Base-by-base conservation (phyloP, 2,888 invertebrate genomes). In the Pristionchus japonicus region DNA sequence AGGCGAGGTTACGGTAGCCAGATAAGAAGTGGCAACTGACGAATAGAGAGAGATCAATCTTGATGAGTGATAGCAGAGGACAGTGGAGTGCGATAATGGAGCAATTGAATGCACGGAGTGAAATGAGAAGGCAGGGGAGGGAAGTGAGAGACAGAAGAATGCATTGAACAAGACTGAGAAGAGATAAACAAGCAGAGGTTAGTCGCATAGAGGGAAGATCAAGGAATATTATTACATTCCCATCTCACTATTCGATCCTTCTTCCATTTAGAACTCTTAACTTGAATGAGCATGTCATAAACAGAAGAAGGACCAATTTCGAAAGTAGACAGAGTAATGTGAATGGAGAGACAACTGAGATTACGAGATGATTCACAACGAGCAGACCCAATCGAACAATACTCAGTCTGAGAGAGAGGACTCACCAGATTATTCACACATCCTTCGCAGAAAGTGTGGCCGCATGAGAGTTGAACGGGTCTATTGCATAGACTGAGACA, bases 401-500 rank as follows among this genome's bases (percentile, higher is more conserved):
- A 83, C 17, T 40, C 27, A 27, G 15, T 20, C 9, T 43, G n/a
- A 34, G 40, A 23, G 40, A 43, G 34, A 52, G 4, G 13, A 86
- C 87, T 77, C n/a, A 80, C 87, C 37, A 87, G 49, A 27, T 47
- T 37, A 27, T 87, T 37, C 13, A 87, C 80, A 43, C 87, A 87
- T 37, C 37, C 20, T 27, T 77, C 87, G 61, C 87, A 87, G 87
- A 43, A 77, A 15, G 87, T 87, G 80, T 87, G 87, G 11, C 87
- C 87, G 23, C 87, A 87, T 20, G 37, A 43, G 37, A 87, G 47
- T 80, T 87, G 87, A 13, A 87, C 77, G 27, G 87, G 87, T 87
- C 87, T 67, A 27, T 87, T 57, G 31, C 64, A 87, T 17, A 57
- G 80, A 77, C 27, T 61, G 9, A 87, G 80, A 61, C 87, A 87